These are phyloP conservation scores for Chloroceryle amazona DNA, from an alignment of 2,797 vertebrate genomes.

Conservation along the genomic window DNA sequence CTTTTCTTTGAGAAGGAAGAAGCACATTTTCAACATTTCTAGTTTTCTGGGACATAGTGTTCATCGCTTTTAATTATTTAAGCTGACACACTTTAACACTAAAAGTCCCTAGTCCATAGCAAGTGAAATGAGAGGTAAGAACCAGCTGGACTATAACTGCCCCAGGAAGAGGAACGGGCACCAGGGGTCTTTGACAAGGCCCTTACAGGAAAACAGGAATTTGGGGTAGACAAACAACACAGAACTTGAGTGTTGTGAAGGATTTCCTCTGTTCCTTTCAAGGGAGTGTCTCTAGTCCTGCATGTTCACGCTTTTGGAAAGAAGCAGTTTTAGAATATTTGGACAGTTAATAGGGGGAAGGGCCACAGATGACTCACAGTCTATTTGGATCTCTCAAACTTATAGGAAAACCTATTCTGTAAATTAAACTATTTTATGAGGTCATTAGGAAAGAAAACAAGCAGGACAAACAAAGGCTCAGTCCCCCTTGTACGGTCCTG, in stretches of 20 bases:
- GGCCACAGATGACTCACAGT: not conserved
- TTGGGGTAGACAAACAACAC: not conserved
- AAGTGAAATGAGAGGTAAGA: not conserved
- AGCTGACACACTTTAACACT: not conserved
- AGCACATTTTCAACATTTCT: not conserved
- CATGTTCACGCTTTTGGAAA: not conserved
- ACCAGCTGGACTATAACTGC: not conserved
- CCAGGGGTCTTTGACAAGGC: not conserved
- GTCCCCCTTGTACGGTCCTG: not conserved
- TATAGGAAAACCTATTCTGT: not conserved
- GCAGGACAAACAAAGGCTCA: not conserved
- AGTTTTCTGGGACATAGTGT: not conserved
- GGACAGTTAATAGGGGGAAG: not conserved
- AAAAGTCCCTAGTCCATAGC: not conserved
- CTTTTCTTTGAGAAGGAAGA: slow-evolving; percentile 39
- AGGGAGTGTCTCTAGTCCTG: not conserved
- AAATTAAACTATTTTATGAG: not conserved
- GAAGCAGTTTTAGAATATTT: not conserved
- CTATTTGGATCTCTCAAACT: not conserved
- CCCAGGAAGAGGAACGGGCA: not conserved
- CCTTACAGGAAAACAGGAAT: not conserved
- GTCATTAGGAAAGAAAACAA: not conserved
- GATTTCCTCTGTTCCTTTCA: not conserved
- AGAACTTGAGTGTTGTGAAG: not conserved
- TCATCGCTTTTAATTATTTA: slow-evolving; percentile 14